phyloP scores from a whole-genome alignment of 2,888 invertebrate species.

The Leptothorax acervorum region DNA sequence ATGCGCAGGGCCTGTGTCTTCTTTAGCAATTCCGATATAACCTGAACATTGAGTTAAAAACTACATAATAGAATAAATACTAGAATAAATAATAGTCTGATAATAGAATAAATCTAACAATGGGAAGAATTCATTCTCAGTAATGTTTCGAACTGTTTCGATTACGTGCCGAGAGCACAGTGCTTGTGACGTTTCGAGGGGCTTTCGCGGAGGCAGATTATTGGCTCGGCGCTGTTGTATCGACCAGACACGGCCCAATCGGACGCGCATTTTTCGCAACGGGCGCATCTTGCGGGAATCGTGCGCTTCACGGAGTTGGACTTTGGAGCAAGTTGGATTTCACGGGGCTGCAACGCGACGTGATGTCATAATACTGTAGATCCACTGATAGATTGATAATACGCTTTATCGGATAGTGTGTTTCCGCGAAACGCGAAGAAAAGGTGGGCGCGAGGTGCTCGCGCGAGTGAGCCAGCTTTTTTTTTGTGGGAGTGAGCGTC shows the following conservation, averaged over 20 bases:
- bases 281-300: conserved; percentile 54
- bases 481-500: conserved; percentile 27
- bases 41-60: too few relatives aligned
- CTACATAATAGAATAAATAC: too few relatives aligned
- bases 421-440: background rate
- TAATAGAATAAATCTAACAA: too few relatives aligned
- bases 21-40: too few relatives aligned
- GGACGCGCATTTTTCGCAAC: background rate
- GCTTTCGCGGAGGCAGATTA: background rate
- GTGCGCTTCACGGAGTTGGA: conserved; percentile 49
- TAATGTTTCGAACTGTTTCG: background rate
- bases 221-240: conserved; percentile 20
- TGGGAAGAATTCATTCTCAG: too few relatives aligned
- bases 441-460: background rate
- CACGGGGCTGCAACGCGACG: background rate
- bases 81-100: too few relatives aligned
- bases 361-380: conserved; percentile 69
- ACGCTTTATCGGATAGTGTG: background rate
- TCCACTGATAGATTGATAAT: conserved; percentile 31
- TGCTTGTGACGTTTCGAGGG: background rate
- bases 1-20: too few relatives aligned
- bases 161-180: background rate
- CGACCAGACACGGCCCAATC: background rate
- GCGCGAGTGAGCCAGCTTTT: conserved; percentile 13
- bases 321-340: too few relatives aligned